Evolutionary conservation across 1,140 invertebrate genomes (phyloP).

Genomic region (Scaptodrosophila lebanonensis): DNA sequence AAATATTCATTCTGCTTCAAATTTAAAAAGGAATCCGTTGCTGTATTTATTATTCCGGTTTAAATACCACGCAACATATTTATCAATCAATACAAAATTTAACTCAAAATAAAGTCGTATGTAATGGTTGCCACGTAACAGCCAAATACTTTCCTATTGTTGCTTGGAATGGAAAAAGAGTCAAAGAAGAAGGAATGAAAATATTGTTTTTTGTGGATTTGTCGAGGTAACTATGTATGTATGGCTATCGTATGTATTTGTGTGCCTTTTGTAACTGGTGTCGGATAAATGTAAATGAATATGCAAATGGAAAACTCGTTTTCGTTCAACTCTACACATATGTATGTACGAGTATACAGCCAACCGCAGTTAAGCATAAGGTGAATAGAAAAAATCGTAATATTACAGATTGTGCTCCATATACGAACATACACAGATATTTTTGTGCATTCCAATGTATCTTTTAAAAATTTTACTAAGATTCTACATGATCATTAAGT

Average conservation of each 20-base stretch:
- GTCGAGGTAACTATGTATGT: conserved; percentile 13
- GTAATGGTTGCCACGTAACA: conserved; percentile 42
- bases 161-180: conserved; percentile 15
- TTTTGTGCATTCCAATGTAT: background rate
- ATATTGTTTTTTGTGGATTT: conserved; percentile 21
- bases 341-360: no score
- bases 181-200: conserved; percentile 26
- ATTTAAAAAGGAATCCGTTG: no score
- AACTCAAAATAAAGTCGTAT: no score
- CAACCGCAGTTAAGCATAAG: conserved; percentile 39
- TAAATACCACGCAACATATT: no score
- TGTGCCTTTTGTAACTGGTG: conserved; percentile 7
- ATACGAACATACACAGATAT: conserved; percentile 1
- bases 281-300: conserved; percentile 47
- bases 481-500: no score
- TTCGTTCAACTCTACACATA: conserved; percentile 16
- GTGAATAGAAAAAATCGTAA: conserved; percentile 54
- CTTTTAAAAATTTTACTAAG: background rate
- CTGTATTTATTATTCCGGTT: no score
- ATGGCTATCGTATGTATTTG: background rate
- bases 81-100: no score
- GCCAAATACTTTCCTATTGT: conserved; percentile 19
- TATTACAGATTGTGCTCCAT: conserved; percentile 51
- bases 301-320: conserved; percentile 67
- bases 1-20: no score